phyloP scores from a whole-genome alignment of 2,113 vertebrate species.

The Clarias macrocephalus region DNA sequence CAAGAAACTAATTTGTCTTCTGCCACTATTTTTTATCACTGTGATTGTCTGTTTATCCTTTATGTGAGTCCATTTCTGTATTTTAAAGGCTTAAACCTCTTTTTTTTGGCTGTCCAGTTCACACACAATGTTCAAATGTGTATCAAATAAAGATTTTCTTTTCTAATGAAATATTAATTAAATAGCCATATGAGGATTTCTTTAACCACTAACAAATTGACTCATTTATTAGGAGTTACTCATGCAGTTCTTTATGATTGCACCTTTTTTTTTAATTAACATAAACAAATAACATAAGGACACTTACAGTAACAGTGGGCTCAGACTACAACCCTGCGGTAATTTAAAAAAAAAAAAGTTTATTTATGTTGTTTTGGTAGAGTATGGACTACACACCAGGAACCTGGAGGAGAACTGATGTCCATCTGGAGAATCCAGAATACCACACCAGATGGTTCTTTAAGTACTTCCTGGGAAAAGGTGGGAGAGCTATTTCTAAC shows the following conservation, averaged over 20 bases:
- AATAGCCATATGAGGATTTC: background rate
- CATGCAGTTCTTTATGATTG: background rate
- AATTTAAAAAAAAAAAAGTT: background rate
- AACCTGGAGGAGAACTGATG: conserved; percentile 95
- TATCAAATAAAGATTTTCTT: background rate
- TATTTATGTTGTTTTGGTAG: conserved; percentile 67
- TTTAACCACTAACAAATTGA: background rate
- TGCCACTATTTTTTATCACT: background rate
- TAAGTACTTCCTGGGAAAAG: conserved; percentile 99
- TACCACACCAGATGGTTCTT: conserved; percentile 99
- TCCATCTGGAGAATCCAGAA: conserved; percentile 98
- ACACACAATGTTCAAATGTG: background rate
- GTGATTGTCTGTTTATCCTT: background rate
- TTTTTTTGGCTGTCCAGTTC: background rate
- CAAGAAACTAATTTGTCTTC: background rate
- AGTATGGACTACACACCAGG: conserved; percentile 81
- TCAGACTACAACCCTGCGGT: background rate
- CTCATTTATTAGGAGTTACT: background rate
- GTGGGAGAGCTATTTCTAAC: conserved; percentile 68
- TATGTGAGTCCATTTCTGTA: background rate
- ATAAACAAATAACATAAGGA: background rate
- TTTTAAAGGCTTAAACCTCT: background rate
- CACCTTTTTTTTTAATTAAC: background rate
- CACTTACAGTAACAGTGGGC: background rate
- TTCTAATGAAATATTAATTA: background rate